These are phyloP conservation scores for Rhinolophus sinicus DNA, from an alignment of 2,113 vertebrate genomes.

Conservation along the genomic window DNA sequence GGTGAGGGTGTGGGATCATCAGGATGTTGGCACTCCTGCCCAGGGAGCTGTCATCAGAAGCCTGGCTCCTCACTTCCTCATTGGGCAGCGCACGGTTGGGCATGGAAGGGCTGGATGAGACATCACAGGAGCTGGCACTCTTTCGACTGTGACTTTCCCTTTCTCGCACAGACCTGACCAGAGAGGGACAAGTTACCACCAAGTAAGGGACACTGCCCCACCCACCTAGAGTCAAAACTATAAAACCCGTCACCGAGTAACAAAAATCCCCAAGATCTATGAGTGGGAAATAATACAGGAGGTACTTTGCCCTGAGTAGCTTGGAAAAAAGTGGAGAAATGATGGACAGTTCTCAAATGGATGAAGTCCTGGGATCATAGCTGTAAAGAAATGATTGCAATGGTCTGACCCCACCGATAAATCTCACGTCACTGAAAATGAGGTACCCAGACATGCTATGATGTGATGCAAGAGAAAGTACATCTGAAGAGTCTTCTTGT, in stretches of 20 bases:
- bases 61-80: constrained; percentile 95
- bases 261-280: background rate
- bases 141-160: constrained; percentile 91
- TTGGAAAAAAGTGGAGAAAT: background rate
- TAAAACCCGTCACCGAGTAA: background rate
- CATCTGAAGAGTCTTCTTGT: background rate
- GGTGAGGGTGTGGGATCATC: constrained; percentile 92
- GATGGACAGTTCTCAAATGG: background rate
- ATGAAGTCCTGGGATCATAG: background rate
- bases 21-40: constrained; percentile 95
- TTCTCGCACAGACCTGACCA: constrained; percentile 87
- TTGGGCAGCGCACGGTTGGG: constrained; percentile 85
- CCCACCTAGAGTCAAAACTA: background rate
- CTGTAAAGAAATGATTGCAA: background rate
- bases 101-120: constrained; percentile 87
- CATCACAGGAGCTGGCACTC: constrained; percentile 93
- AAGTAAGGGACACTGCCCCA: background rate
- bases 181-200: background rate
- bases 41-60: constrained; percentile 95
- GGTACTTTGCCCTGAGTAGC: background rate
- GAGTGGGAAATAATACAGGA: background rate
- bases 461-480: background rate
- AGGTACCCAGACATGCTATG: background rate
- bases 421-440: background rate
- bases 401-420: background rate